Percentiles rank a stretch among this genome's conserved stretches.
Conservation (phyloP, 2,888 invertebrate genomes). For the Coecobrya sp. region DNA sequence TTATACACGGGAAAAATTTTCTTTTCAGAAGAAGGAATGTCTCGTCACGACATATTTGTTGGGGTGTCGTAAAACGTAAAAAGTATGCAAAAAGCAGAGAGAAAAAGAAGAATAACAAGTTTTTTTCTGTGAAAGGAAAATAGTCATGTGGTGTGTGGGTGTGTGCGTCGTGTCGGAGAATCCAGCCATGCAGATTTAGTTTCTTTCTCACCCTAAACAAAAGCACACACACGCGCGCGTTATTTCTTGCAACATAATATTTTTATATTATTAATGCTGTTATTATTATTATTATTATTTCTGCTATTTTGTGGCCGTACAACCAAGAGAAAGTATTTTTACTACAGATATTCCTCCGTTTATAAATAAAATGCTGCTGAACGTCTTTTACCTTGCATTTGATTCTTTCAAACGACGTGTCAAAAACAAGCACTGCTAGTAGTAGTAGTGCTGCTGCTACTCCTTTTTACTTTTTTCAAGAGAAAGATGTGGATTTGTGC, state of each 20-base stretch:
- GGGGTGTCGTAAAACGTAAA: not conserved
- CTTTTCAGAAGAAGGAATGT: slow-evolving; percentile 7
- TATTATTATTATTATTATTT: not conserved
- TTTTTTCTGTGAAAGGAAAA: not conserved
- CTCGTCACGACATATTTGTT: slow-evolving; percentile 37
- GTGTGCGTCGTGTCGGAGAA: not conserved
- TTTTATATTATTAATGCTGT: not conserved
- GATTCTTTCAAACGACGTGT: slow-evolving; percentile 52
- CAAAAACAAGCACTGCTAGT: slow-evolving; percentile 58
- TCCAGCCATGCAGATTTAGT: not conserved
- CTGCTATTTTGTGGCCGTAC: not conserved
- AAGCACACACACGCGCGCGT: not conserved
- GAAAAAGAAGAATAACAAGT: too few relatives aligned
- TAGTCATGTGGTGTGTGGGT: not conserved
- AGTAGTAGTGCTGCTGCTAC: slow-evolving; percentile 5
- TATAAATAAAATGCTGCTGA: not conserved
- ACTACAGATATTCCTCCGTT: not conserved
- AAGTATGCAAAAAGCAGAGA: not conserved
- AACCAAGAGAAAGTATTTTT: not conserved
- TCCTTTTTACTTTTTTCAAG: not conserved
- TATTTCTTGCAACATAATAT: not conserved
- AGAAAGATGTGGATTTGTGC: slow-evolving; percentile 10
- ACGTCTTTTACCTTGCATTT: not conserved
- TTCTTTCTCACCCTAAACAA: not conserved
- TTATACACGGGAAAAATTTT: not conserved